A percentile compares a stretch with the other conserved stretches of the same genome.
Evolutionary conservation across 1,140 invertebrate genomes (phyloP).

Genomic region (Vanessa atalanta): DNA sequence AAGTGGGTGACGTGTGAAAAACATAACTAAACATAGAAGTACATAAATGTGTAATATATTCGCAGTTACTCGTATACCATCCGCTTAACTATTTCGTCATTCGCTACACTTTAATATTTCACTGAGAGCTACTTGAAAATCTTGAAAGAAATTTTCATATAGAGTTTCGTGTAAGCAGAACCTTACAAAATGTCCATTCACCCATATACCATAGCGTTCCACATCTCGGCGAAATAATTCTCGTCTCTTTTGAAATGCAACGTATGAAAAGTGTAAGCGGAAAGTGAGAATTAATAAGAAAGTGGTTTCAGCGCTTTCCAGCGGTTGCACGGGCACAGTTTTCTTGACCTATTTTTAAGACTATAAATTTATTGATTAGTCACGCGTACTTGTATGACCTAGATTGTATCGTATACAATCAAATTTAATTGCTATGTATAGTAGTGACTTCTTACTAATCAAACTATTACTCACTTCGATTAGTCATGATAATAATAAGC

Average conservation of each 20-base stretch:
- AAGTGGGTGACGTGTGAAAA: not conserved
- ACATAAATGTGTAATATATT: not conserved
- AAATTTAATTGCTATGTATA: not conserved
- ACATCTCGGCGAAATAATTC: constrained; percentile 25
- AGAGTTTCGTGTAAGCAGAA: constrained; percentile 7
- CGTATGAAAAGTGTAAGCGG: constrained; percentile 25
- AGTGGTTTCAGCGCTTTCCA: constrained; percentile 17
- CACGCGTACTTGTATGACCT: not conserved
- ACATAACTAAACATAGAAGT: not conserved
- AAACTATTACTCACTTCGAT: not conserved
- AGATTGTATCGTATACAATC: not conserved
- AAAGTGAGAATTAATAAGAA: constrained; percentile 33
- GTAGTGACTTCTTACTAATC: constrained; percentile 5
- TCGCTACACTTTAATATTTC: constrained; percentile 6
- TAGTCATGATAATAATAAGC: constrained; percentile 1
- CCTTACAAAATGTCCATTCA: constrained; percentile 21
- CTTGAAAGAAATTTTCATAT: constrained; percentile 15
- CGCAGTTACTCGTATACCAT: not conserved
- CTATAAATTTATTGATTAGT: constrained; percentile 7
- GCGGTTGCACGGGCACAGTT: not conserved
- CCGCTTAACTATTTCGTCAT: not conserved
- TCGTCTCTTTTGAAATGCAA: constrained; percentile 32
- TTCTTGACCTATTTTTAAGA: constrained; percentile 5
- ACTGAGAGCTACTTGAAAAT: not conserved
- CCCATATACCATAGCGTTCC: constrained; percentile 8